A percentile compares a stretch with the other conserved stretches of the same genome.
Evolutionary conservation across 2,888 invertebrate species (phyloP).

Genomic region (Steinernema hermaphroditum): DNA sequence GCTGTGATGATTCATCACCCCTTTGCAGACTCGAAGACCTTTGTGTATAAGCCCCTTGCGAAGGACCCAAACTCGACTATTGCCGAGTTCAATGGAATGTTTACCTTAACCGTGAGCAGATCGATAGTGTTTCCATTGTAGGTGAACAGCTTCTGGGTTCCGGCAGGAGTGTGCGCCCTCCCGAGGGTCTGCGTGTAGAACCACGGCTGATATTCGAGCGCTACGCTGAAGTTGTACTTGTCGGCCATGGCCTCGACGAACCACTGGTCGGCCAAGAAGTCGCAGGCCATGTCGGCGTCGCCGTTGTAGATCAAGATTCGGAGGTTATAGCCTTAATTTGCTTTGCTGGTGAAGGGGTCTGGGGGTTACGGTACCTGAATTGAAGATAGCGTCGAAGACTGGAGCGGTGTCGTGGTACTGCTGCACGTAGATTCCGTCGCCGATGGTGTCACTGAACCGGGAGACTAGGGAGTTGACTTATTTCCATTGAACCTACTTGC

Average conservation of each 20-base stretch:
- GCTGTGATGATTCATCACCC: no score
- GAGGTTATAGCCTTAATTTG: constrained; percentile 34
- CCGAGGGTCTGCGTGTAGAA: constrained; percentile 44
- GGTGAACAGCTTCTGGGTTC: constrained; percentile 45
- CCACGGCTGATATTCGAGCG: constrained; percentile 42
- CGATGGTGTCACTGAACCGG: constrained; percentile 28
- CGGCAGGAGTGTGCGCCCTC: constrained; percentile 37
- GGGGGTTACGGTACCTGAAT: constrained; percentile 5
- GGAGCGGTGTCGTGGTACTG: constrained; percentile 21
- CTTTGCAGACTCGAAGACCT: no score
- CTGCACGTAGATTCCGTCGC: constrained; percentile 27
- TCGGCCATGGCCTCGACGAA: constrained; percentile 47
- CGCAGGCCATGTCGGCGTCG: constrained; percentile 47
- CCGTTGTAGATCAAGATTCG: constrained; percentile 53
- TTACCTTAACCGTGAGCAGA: constrained; percentile 51
- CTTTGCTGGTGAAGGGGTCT: background rate
- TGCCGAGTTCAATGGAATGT: no score
- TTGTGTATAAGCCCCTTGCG: no score
- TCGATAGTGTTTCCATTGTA: constrained; percentile 41
- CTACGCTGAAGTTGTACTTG: constrained; percentile 31
- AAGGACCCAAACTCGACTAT: no score
- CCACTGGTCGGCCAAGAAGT: constrained; percentile 49
- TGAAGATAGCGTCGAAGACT: constrained; percentile 34
- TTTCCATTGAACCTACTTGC: constrained; percentile 42
- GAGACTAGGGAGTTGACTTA: background rate